Base-by-base conservation (phyloP, 2,888 invertebrate species). In the Plagodis pulveraria region DNA sequence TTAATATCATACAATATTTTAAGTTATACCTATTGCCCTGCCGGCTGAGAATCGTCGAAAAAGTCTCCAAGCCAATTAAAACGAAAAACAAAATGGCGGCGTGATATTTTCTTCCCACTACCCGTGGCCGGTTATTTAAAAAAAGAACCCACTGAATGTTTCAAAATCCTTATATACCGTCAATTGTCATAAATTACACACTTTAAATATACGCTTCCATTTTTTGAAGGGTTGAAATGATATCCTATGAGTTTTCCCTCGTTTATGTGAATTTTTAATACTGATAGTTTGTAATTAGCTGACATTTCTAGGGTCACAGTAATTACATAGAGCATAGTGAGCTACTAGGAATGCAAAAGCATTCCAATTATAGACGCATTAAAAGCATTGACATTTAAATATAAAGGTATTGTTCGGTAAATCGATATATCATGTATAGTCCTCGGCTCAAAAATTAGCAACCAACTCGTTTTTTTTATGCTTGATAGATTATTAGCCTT, bases 231-330 rank as follows among this genome's bases (percentile, higher is more conserved):
- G 40, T 7, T 55, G 56, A 47, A n/a, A 50, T 34, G 40, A 43
- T 44, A 49, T 49, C 34, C 38, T 42, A 42, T 9, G 35, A 44
- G 51, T 60, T 60, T 60, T 60, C 56, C 60, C 55, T 60, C 42
- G 56, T 52, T 55, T 48, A 41, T 10, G 6, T 60, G 48, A 60
- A 60, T 56, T 47, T 34, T 51, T 56, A n/a, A 60, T 56, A 34
- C 11, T 50, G 38, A 34, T 50, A n/a, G 58, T 46, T 46, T 34
- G 42, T 50, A 58, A 58, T 58, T 59, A 50, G 22, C 42, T 43
- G 52, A 36, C 10, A 33, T 40, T 49, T 9, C 38, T 36, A 45
- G 42, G 6, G n/a, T 5, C n/a, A 41, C 5, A n/a, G 8, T n/a
- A 41, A 41, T 41, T 41, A 41, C 10, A 41, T 41, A 41, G 41